These are phyloP conservation scores for Aporrectodea caliginosa DNA, from an alignment of 1,140 invertebrate genomes.

Conservation along the genomic window DNA sequence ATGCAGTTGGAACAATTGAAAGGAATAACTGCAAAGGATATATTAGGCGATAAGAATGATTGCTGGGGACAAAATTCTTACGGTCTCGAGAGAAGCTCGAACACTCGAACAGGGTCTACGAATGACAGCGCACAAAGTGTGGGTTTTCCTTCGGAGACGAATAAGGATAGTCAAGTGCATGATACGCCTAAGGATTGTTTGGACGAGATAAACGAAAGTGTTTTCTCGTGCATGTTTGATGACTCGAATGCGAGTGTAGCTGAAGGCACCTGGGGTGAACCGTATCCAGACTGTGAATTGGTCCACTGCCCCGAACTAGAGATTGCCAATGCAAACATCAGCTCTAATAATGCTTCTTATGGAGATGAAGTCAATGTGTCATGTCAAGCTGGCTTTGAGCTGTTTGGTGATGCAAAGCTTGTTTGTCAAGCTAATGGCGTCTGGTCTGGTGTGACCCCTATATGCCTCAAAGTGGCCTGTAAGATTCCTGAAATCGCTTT, in stretches of 20 bases:
- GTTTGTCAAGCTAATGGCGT: neutral
- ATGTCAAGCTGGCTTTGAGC: neutral
- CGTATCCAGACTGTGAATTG: constrained; percentile 15
- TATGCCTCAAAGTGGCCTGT: neutral
- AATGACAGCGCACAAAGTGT: too few relatives aligned
- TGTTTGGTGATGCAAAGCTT: neutral
- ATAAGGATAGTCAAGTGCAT: too few relatives aligned
- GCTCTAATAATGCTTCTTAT: neutral
- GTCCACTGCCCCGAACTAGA: neutral
- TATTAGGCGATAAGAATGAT: too few relatives aligned
- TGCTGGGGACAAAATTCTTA: too few relatives aligned
- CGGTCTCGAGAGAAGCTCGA: too few relatives aligned
- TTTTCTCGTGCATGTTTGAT: too few relatives aligned
- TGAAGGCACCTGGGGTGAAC: constrained; percentile 31
- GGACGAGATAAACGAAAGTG: too few relatives aligned
- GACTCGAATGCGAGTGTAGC: constrained; percentile 58
- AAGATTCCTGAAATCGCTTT: neutral
- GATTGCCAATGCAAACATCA: neutral
- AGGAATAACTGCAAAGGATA: too few relatives aligned
- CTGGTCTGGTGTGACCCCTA: neutral
- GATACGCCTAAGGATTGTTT: too few relatives aligned
- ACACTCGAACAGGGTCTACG: too few relatives aligned
- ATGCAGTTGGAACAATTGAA: too few relatives aligned
- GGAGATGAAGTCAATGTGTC: neutral
- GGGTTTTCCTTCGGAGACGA: too few relatives aligned